Base-by-base conservation (phyloP, 2,797 vertebrate genomes). In the Gymnoscopelus microlampas region DNA sequence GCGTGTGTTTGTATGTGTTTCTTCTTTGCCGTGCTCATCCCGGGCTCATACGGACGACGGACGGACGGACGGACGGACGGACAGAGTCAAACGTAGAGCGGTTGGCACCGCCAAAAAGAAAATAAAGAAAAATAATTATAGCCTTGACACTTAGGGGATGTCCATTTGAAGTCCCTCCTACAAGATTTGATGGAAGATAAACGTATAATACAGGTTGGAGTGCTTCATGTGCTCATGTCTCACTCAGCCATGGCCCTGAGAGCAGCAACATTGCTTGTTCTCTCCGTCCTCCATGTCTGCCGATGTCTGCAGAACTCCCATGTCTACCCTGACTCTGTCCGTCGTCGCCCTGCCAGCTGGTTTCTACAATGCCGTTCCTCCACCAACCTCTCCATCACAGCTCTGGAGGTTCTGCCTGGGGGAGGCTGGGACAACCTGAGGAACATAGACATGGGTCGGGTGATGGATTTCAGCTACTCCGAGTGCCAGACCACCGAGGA, bases 361-460 rank as follows among this genome's bases (percentile, higher is more conserved):
- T 91, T 95, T 66, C 88, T 85, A 3, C 80, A 77, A 35, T 97
- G 96, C 68, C 93, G 85, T 7, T 77, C 85, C 53, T 78, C 86
- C 62, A 50, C 62, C 60, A 86, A 89, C 83, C n/a, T 83, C 70
- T 91, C 93, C 3, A 60, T 93, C 35, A 82, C 94, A 1, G 87
- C 93, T 0, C 80, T 98, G 76, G 96, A 96, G 81, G 97, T 96
- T 63, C 89, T 98, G 50, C 96, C 96, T 0, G 96, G 97, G 0
- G 95, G 96, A 0, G 96, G 96, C 48, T 98, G 96, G 96, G 96
- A 98, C 77, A 98, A 98, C 59, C 94, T 98, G 14, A 89, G 95
- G 0, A 98, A 98, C 75, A 2, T 95, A 78, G 96, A 97, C 57
- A 93, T 95, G 94, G 96, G 96, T 6, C 90, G 92, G 66, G 97